A percentile compares a stretch with the other conserved stretches of the same genome.
phyloP scores from a whole-genome alignment of 2,113 vertebrate genomes.

The Echinops telfairi region DNA sequence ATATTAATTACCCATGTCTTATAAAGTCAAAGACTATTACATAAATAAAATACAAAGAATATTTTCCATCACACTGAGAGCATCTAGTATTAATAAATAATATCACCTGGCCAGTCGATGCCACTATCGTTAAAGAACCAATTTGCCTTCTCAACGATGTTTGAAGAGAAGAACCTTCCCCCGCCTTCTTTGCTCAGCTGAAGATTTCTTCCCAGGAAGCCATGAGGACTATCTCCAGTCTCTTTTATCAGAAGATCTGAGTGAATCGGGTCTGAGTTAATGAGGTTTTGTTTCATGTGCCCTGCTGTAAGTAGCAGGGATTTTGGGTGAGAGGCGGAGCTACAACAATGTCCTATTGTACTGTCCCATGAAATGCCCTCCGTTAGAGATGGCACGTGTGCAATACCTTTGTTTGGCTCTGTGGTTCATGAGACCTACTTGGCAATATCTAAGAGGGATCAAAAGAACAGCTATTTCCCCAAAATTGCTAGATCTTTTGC shows the following conservation, averaged over 20 bases:
- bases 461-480: neutral
- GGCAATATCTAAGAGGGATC: neutral
- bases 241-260: constrained; percentile 30
- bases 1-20: constrained; percentile 35
- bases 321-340: neutral
- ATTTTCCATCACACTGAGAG: neutral
- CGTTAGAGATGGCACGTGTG: neutral
- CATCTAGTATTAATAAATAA: constrained; percentile 44
- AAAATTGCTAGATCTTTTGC: neutral
- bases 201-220: constrained; percentile 7
- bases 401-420: neutral
- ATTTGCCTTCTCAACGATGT: constrained; percentile 3
- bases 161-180: neutral
- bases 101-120: neutral
- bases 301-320: neutral
- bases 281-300: neutral
- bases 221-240: neutral
- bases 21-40: neutral
- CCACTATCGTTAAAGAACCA: neutral
- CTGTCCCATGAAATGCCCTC: neutral
- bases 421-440: neutral
- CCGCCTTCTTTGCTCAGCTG: neutral
- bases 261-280: neutral
- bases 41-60: constrained; percentile 2
- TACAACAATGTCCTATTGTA: constrained; percentile 35